Evolutionary conservation across 2,797 vertebrate genomes (phyloP), one percentile per base, ranked within the genome.

Genomic region (Sebastes steindachneri): DNA sequence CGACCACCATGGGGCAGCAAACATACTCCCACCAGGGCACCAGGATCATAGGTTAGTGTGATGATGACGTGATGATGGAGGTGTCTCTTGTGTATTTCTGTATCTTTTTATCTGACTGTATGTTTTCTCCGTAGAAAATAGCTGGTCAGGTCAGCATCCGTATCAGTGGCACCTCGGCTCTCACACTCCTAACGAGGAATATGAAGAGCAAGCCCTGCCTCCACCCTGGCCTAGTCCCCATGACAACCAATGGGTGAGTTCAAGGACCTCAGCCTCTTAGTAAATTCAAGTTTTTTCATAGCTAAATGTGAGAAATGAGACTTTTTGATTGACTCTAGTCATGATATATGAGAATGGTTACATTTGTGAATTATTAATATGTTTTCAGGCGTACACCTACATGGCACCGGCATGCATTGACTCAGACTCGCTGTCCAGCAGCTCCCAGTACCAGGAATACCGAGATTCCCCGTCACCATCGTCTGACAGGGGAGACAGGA

Each of bases 341-440:
- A 21, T 73, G 10, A 57, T 57, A 66, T 11, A 21, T 63, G 3
- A 68, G 10, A 31, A 37, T 68, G 5, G 48, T 45, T 57, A 23
- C 9, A 48, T 10, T 8, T 60, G 31, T 62, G 35, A 74, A 70
- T 67, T n/a, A 23, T 76, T 45, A 4, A 33, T 28, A 8, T 26
- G 5, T 60, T 37, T 87, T 67, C 79, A 96, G 95, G 90, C 72
- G 7, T 95, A 85, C 74, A 70, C 67, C 9, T 86, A 84, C 19
- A 86, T 93, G 59, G 65, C 66, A 8, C 79, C 85, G 23, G 76
- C 79, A 14, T 94, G 91, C 84, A 93, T 93, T 15, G 96, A 96
- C 88, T 96, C 95, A 9, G 96, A 96, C 84, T 96, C 95, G 10
- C 95, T 95, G 83, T 96, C 95, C n/a, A 95, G 93, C 33, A 89